A percentile compares a stretch with the other conserved stretches of the same genome.
These are phyloP conservation scores for Drosophila paramelanica DNA, from an alignment of 2,888 invertebrate species.

Conservation along the genomic window DNA sequence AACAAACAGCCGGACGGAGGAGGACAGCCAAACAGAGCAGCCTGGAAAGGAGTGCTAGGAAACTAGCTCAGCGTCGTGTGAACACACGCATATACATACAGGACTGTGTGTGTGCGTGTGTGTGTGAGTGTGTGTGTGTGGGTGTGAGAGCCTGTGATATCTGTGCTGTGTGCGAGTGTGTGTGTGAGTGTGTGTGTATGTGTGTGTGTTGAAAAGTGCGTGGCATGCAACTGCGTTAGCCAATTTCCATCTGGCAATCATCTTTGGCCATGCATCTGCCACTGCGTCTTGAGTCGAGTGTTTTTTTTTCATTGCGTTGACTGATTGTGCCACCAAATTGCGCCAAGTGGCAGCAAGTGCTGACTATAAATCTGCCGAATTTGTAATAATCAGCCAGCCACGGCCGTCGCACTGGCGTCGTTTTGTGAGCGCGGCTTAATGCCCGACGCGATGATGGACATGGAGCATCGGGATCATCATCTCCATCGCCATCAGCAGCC, in stretches of 20 bases:
- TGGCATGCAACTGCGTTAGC: too few relatives aligned
- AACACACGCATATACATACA: not conserved
- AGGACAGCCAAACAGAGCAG: slow-evolving; percentile 42
- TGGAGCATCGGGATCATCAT: slow-evolving; percentile 78
- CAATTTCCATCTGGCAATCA: too few relatives aligned
- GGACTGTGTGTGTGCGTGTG: slow-evolving; percentile 6
- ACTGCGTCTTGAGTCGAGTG: not conserved
- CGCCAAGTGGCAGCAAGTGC: slow-evolving; percentile 6
- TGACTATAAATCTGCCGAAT: too few relatives aligned
- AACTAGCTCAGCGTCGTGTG: slow-evolving; percentile 66
- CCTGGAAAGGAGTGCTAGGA: slow-evolving; percentile 61
- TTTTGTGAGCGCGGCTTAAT: slow-evolving; percentile 78
- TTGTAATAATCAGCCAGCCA: slow-evolving; percentile 2
- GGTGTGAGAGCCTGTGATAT: not conserved
- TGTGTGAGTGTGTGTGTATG: slow-evolving; percentile 23
- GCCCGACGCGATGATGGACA: slow-evolving; percentile 78
- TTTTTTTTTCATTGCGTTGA: not conserved
- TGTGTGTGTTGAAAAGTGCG: not conserved
- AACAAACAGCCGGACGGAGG: slow-evolving; percentile 37
- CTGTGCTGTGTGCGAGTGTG: slow-evolving; percentile 2
- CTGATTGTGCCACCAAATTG: slow-evolving; percentile 4
- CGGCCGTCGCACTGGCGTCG: slow-evolving; percentile 72
- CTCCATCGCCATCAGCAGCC: slow-evolving; percentile 64
- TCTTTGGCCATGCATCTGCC: slow-evolving; percentile 1
- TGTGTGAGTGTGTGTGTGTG: slow-evolving; percentile 8